Conservation (phyloP, 2,797 vertebrate genomes). For the Lindbergichthys nudifrons region DNA sequence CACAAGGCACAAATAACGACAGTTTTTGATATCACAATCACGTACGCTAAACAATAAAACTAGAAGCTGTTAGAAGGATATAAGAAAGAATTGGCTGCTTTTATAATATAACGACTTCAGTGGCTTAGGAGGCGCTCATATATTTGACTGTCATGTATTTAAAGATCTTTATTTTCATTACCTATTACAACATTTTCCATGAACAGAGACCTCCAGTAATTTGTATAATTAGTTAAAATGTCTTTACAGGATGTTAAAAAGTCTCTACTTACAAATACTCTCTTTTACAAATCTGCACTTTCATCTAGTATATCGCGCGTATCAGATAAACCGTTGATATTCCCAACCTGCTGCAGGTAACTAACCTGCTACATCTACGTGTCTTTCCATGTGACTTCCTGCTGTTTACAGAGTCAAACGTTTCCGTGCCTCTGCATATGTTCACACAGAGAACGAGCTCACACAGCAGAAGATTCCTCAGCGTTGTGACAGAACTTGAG, state of each 20-base stretch:
- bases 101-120: neutral
- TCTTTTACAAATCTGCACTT: neutral
- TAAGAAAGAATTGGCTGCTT: neutral
- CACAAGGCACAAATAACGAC: neutral
- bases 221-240: neutral
- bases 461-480: slow-evolving; percentile 11
- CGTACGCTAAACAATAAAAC: neutral
- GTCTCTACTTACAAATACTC: neutral
- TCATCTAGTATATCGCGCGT: neutral
- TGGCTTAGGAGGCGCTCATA: neutral
- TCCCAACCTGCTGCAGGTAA: neutral
- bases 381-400: slow-evolving; percentile 15
- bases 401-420: slow-evolving; percentile 7
- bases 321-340: neutral
- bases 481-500: neutral
- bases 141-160: neutral
- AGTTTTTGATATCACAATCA: neutral
- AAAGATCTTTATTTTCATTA: neutral
- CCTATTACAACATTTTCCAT: neutral
- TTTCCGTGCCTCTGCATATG: slow-evolving; percentile 34
- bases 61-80: neutral
- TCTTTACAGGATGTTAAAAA: neutral
- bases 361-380: neutral
- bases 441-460: slow-evolving; percentile 16
- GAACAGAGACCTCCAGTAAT: neutral